Evolutionary conservation across 2,797 vertebrate genomes (phyloP).

Genomic region (Arremon aurantiirostris): DNA sequence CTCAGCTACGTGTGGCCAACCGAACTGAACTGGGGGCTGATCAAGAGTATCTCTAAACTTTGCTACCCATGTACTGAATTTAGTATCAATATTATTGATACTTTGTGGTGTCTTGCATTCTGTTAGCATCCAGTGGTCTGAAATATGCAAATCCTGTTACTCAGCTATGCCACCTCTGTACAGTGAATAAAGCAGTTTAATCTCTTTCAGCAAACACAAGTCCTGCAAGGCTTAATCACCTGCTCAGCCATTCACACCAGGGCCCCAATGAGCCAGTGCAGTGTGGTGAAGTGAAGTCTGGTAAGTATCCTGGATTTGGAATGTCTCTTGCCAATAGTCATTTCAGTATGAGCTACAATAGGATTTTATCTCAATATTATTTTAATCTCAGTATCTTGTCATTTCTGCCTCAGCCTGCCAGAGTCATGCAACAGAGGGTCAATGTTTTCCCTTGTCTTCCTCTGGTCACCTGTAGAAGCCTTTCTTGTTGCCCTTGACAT

Average conservation of each 20-base stretch:
- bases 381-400: neutral
- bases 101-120: neutral
- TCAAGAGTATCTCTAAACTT: neutral
- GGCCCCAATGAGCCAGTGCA: neutral
- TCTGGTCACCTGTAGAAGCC: neutral
- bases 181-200: neutral
- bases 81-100: neutral
- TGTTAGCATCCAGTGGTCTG: neutral
- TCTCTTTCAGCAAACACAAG: neutral
- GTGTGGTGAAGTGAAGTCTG: neutral
- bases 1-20: rapidly evolving
- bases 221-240: neutral
- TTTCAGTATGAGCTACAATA: neutral
- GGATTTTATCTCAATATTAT: neutral
- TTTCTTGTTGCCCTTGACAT: neutral
- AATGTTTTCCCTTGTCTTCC: neutral
- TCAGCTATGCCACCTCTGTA: neutral
- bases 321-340: neutral
- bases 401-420: neutral
- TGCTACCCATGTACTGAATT: neutral
- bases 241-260: neutral
- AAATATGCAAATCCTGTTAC: neutral
- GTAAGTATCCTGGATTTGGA: neutral
- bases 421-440: neutral
- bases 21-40: neutral